Evolutionary conservation across 2,888 invertebrate genomes (phyloP), one percentile per base, ranked within the genome.

Genomic region (Apeira syringaria): DNA sequence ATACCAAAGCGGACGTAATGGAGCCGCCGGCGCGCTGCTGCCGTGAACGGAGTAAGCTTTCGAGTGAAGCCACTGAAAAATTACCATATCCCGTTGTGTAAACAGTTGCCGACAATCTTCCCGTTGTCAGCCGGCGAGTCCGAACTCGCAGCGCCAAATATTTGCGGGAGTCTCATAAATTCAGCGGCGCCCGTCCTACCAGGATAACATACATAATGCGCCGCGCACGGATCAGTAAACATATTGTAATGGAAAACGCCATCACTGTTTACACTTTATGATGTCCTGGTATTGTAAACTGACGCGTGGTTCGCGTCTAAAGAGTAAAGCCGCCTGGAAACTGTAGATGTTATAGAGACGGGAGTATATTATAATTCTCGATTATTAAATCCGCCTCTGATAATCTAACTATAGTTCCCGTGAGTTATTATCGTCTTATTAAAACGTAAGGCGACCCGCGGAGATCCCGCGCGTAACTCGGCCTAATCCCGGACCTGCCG

Each of bases 231-330:
- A 85, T 89, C 84, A 87, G 88, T 81, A 89, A 89, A 89, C 89
- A 89, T 88, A 89, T 89, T 89, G 88, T 89, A 89, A 89, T 89
- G 88, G 89, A 88, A 89, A 89, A 86, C 83, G 85, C 79, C 77
- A 77, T 80, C 85, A 83, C 85, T 89, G 89, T 89, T 89, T 89
- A 80, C 86, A 80, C 80, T 86, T 89, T 86, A 86, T 83, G 85
- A 86, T 83, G 87, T 87, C 83, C 88, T 78, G 64, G 76, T 68
- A 76, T 62, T 81, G 83, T 81, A 80, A 82, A 80, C 74, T 80
- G 87, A 83, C 72, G 81, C 75, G 74, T 67, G 66, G 73, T 71
- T 61, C 66, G 55, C 68, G 63, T n/a, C n/a, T n/a, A n/a, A n/a
- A n/a, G n/a, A n/a, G n/a, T n/a, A n/a, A n/a, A n/a, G n/a, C 66